Conservation (phyloP, 2,888 invertebrate species). For the Mimachlamys varia region DNA sequence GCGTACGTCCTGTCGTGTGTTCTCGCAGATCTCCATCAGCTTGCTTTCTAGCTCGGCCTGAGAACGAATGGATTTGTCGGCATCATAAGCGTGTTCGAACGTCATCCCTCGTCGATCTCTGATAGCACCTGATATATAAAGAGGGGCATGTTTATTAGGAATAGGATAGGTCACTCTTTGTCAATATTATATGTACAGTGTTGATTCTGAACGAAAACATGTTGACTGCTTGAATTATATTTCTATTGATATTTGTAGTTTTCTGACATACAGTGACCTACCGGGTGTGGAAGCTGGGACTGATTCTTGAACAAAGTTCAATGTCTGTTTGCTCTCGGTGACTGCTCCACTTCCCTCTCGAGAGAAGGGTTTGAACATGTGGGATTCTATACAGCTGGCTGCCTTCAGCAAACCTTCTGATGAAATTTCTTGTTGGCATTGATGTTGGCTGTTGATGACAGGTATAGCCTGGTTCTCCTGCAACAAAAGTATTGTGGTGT, state of each 20-base stretch:
- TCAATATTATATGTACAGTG: too few species aligned
- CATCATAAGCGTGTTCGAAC: conserved; percentile 65
- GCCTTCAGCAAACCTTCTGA: conserved; percentile 86
- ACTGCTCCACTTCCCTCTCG: conserved; percentile 81
- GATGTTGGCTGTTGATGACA: conserved; percentile 83
- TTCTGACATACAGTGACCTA: too few species aligned
- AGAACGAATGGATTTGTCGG: conserved; percentile 41
- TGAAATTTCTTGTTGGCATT: conserved; percentile 86
- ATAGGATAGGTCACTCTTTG: too few species aligned
- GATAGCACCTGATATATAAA: not conserved
- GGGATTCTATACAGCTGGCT: conserved; percentile 87
- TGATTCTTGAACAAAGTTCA: conserved; percentile 66
- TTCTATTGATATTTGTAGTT: too few species aligned
- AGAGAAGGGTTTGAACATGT: conserved; percentile 90
- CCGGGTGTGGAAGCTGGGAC: conserved; percentile 50
- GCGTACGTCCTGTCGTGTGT: conserved; percentile 78
- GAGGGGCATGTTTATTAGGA: too few species aligned
- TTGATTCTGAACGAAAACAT: too few species aligned
- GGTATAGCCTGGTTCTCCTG: conserved; percentile 79
- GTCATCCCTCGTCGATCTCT: conserved; percentile 49
- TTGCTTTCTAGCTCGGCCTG: conserved; percentile 59
- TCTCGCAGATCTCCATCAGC: conserved; percentile 69
- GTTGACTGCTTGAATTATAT: too few species aligned
- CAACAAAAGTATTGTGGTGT: not conserved
- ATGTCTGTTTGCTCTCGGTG: conserved; percentile 80